These are phyloP conservation scores for Brachyopa scutellaris DNA, from an alignment of 2,888 invertebrate species.

Conservation along the genomic window DNA sequence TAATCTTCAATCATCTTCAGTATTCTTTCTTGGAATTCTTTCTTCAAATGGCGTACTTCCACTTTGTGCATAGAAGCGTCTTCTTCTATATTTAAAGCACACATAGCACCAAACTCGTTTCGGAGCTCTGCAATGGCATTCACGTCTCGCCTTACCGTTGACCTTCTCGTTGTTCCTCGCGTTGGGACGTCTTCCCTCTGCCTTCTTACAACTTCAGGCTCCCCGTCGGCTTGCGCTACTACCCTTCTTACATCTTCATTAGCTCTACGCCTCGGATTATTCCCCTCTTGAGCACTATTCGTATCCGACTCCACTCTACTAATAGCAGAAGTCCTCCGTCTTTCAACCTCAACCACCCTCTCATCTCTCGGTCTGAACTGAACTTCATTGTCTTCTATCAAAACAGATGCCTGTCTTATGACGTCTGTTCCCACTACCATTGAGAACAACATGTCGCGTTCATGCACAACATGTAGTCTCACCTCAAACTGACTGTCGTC, in stretches of 20 bases:
- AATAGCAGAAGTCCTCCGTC: neutral
- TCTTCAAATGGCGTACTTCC: neutral
- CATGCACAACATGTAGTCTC: slow-evolving; percentile 33
- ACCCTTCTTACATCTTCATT: slow-evolving; percentile 1
- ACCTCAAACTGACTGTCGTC: slow-evolving; percentile 11
- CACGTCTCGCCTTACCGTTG: neutral
- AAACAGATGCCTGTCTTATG: slow-evolving; percentile 8
- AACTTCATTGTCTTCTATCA: slow-evolving; percentile 3
- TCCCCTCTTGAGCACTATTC: neutral
- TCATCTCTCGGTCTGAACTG: neutral
- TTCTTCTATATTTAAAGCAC: neutral
- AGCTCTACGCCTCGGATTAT: neutral
- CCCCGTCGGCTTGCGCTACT: neutral
- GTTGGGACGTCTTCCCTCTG: neutral
- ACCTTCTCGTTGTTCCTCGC: neutral
- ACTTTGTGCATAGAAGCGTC: neutral
- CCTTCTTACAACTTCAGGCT: slow-evolving; percentile 1
- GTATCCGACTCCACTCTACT: neutral
- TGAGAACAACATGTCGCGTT: slow-evolving; percentile 37
- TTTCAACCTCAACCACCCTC: neutral
- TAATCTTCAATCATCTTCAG: slow-evolving; percentile 1
- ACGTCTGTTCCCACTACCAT: slow-evolving; percentile 19
- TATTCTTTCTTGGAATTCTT: neutral
- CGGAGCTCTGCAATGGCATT: neutral
- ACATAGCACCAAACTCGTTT: slow-evolving; percentile 14